Evolutionary conservation across 2,888 invertebrate species (phyloP).

Genomic region (Callosobruchus maculatus): DNA sequence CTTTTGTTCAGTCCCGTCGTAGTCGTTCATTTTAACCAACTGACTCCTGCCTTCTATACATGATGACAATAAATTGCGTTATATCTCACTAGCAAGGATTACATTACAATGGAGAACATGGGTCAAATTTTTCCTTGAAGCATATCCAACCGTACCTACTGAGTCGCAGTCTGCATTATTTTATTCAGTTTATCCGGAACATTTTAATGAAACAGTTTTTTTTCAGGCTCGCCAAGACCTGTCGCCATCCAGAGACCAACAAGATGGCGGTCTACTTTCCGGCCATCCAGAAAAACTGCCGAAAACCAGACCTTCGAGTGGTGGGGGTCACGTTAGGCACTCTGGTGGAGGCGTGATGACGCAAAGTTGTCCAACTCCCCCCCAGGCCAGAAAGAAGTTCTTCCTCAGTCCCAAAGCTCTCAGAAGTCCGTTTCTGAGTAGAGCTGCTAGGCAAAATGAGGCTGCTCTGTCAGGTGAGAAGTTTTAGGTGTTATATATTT

Average conservation of each 20-base stretch:
- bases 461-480: slow-evolving; percentile 72
- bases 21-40: too few species aligned
- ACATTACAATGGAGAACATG: too few species aligned
- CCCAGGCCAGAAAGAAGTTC: slow-evolving; percentile 71
- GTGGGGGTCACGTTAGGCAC: slow-evolving; percentile 25
- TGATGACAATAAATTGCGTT: too few species aligned
- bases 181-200: too few species aligned
- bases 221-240: slow-evolving; percentile 35
- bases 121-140: too few species aligned
- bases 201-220: neutral
- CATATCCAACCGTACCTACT: too few species aligned
- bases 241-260: slow-evolving; percentile 23
- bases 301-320: slow-evolving; percentile 58
- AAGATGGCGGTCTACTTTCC: neutral
- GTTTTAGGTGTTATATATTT: too few species aligned
- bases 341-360: slow-evolving; percentile 54
- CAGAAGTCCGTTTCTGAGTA: slow-evolving; percentile 70
- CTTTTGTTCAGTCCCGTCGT: too few species aligned
- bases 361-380: slow-evolving; percentile 80
- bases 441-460: slow-evolving; percentile 39
- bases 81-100: too few species aligned
- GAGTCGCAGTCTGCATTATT: too few species aligned
- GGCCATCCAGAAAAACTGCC: slow-evolving; percentile 56
- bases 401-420: slow-evolving; percentile 79
- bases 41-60: too few species aligned